phyloP scores from a whole-genome alignment of 2,113 vertebrate species.

The Amphiprion ocellaris region DNA sequence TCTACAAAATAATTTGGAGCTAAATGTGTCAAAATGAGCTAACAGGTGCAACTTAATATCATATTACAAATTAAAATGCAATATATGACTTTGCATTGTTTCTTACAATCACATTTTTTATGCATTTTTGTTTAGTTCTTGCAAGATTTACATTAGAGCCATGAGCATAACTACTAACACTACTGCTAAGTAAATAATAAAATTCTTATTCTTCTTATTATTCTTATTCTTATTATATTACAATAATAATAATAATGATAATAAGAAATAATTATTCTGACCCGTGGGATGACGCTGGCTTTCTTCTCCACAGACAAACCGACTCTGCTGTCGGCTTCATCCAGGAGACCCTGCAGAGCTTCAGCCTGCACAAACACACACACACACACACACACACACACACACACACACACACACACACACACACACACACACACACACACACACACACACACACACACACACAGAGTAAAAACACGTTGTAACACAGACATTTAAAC shows the following conservation, averaged over 20 bases:
- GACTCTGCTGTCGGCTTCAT: conserved; percentile 59
- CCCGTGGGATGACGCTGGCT: conserved; percentile 84
- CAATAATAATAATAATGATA: too few species aligned
- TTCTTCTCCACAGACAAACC: conserved; percentile 82
- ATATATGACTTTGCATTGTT: too few species aligned
- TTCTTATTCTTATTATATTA: too few species aligned
- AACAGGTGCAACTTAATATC: too few species aligned
- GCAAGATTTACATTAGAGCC: too few species aligned
- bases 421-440: conserved; percentile 5
- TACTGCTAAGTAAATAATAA: not conserved
- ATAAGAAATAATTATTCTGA: conserved; percentile 58
- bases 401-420: not conserved
- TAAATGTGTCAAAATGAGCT: too few species aligned
- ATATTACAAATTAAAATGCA: too few species aligned
- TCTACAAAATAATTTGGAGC: too few species aligned
- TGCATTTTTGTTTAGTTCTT: too few species aligned
- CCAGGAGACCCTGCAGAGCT: conserved; percentile 69
- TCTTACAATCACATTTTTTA: too few species aligned
- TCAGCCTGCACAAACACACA: conserved; percentile 57
- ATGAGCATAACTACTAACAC: too few species aligned
- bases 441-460: not conserved
- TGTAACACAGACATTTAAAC: not conserved
- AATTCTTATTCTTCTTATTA: not conserved
- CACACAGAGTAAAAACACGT: not conserved
- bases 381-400: conserved; percentile 20